Base-by-base conservation (phyloP, 2,888 invertebrate genomes). In the Ornithoptera alexandrae region DNA sequence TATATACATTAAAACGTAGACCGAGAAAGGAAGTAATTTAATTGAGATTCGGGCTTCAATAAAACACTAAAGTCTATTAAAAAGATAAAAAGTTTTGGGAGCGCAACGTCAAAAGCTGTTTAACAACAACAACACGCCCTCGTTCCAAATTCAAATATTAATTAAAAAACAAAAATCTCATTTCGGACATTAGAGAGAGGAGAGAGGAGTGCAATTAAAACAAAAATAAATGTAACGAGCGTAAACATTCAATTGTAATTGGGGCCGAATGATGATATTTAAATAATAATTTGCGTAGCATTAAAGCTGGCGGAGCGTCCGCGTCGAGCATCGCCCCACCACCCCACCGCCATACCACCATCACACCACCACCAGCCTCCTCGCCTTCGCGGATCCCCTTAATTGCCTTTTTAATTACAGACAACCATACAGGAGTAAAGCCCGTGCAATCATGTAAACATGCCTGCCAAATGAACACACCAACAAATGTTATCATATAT, bases 181-280 rank as follows among this genome's bases (percentile, higher is more conserved):
- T 73, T 73, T 74, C 72, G 73, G 75, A 75, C 78, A 79, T 79
- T 76, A 74, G 68, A 39, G 39, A 39, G 73, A 78, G 77, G 73
- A 77, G 79, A 39, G 73, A 78, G 77, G 73, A 77, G 79, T 57
- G 62, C 81, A 85, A 87, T 87, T 86, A 84, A 86, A 86, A 82
- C 76, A 72, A 80, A 79, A 83, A 83, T 84, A 84, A 84, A 82
- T 79, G 82, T 83, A 83, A 82, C 78, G 78, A 80, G 81, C 79
- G 82, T 79, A 76, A 79, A 80, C 77, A 79, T 82, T 81, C 78
- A 80, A 81, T 82, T 79, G 79, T 75, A 78, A 78, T 81, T 79
- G 79, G 78, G 74, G 73, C 71, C 73, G 70, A 78, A 75, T 77
- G 74, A 79, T 77, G 75, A 75, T 73, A 68, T 75, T 75, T 74